phyloP scores from a whole-genome alignment of 1,140 invertebrate species.

The Rhopalosiphum padi region DNA sequence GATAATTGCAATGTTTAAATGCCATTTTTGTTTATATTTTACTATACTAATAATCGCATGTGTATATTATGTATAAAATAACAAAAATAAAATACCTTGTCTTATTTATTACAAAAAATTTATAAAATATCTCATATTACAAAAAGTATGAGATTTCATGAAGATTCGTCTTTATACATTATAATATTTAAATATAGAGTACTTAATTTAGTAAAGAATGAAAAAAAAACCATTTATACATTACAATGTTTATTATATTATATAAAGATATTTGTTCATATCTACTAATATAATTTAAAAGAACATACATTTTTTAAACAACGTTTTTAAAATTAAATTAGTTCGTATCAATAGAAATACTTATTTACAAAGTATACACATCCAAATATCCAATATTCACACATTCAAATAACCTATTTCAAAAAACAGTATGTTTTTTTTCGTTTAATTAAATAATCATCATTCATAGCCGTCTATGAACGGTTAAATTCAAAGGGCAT shows the following conservation, averaged over 20 bases:
- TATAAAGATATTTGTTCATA: neutral
- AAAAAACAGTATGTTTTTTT: neutral
- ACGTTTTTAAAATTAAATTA: neutral
- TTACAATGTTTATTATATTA: neutral
- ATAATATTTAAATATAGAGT: neutral
- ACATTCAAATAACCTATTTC: neutral
- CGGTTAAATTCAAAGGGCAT: neutral
- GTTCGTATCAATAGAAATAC: neutral
- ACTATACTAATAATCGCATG: neutral
- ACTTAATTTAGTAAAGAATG: neutral
- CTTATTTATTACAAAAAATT: neutral
- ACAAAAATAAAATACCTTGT: neutral
- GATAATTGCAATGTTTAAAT: neutral
- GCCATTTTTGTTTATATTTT: neutral
- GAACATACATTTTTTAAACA: neutral
- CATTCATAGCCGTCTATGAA: neutral
- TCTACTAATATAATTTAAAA: neutral
- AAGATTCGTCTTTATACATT: neutral
- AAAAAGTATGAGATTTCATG: neutral
- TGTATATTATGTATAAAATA: neutral
- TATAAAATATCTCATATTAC: neutral
- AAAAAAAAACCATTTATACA: neutral
- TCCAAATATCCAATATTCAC: neutral
- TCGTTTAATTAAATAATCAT: neutral
- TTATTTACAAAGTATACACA: neutral